phyloP scores from a whole-genome alignment of 2,113 vertebrate genomes.

The Lethenteron reissneri region DNA sequence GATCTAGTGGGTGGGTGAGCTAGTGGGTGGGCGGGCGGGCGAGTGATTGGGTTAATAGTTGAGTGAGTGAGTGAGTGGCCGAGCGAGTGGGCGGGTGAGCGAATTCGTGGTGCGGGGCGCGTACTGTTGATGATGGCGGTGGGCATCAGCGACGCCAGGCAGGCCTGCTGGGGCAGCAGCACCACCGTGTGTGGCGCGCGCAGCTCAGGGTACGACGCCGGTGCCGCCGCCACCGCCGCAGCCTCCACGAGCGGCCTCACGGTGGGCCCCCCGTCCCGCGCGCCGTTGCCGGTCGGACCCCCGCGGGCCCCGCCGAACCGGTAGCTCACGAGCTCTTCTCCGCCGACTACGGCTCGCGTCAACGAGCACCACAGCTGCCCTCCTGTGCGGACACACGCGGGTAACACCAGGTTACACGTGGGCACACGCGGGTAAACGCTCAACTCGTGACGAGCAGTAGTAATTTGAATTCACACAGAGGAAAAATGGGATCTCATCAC shows the following conservation, averaged over 20 bases:
- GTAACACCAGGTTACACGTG: no score
- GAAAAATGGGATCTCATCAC: no score
- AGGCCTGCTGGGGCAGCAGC: slow-evolving; percentile 83
- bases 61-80: no score
- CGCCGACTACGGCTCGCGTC: background rate
- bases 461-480: no score
- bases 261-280: slow-evolving; percentile 11
- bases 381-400: background rate
- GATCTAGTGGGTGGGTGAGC: no score
- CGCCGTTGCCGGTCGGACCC: background rate
- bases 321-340: background rate
- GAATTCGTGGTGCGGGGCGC: slow-evolving; percentile 14
- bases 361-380: background rate
- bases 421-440: no score
- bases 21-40: no score
- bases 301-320: background rate
- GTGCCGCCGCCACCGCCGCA: slow-evolving; percentile 30
- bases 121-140: slow-evolving; percentile 86
- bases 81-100: no score
- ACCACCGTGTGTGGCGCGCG: slow-evolving; percentile 30
- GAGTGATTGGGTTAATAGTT: no score
- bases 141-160: slow-evolving; percentile 86
- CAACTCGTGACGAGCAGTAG: no score
- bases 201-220: background rate
- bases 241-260: slow-evolving; percentile 14